Base-by-base conservation (phyloP, 2,113 vertebrate genomes). In the Hippopotamus amphibius region DNA sequence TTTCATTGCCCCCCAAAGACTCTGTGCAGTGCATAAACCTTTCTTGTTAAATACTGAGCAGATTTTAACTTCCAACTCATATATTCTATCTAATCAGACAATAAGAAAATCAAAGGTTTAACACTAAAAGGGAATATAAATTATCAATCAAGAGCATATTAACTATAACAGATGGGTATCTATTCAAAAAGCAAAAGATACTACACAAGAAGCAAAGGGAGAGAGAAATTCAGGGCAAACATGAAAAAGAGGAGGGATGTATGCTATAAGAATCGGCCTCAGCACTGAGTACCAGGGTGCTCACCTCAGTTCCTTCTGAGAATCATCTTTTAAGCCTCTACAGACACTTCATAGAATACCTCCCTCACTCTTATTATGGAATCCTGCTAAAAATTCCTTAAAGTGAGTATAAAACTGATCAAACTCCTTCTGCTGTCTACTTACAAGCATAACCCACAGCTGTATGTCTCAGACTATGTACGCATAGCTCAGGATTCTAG, bases 41-140 rank as follows among this genome's bases (percentile, higher is more conserved):
- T 71, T 93, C 59, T 50, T 96, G 55, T 33, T 72, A 93, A 96
- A 81, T 21, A 89, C 1, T 43, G 15, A 74, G 50, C 15, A 50
- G 7, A 92, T 77, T 57, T 92, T 30, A 63, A 28, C 19, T 81
- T 90, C 19, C 19, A 76, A 68, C 80, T 77, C 37, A 91, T 72
- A n/a, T 30, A 37, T 15, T 77, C 19, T 3, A 37, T 77, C 19
- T 3, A 37, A 53, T 66, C 59, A 88, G 24, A 77, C 8, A 85
- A 37, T 24, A 95, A 93, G 57, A 95, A 85, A 86, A 79, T 69
- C 33, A 92, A 79, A 72, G 55, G 19, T 41, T 86, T 94, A 68
- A 21, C 93, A 69, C 10, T 77, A 55, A 86, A 89, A 41, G 14
- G 13, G 24, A 41, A 53, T 50, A 21, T 17, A 77, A 41, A 4